Evolutionary conservation across 1,140 invertebrate genomes (phyloP).

Genomic region (Drusus annulatus): DNA sequence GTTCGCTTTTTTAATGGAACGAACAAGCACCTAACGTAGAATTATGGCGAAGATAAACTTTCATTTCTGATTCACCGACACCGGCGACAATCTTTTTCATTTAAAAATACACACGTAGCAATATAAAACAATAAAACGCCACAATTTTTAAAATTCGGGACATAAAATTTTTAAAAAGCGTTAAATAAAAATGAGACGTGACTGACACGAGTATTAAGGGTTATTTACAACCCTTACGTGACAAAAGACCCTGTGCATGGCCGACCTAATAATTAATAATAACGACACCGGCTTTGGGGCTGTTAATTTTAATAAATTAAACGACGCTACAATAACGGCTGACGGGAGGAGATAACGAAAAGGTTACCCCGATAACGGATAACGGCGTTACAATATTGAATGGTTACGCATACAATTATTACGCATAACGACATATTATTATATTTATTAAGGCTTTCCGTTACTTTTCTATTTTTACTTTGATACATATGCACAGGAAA

Average conservation of each 20-base stretch:
- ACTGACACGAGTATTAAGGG: constrained; percentile 58
- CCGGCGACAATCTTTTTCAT: too few relatives aligned
- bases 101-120: too few relatives aligned
- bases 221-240: constrained; percentile 58
- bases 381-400: constrained; percentile 28
- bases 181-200: constrained; percentile 43
- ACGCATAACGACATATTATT: too few relatives aligned
- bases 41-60: too few relatives aligned
- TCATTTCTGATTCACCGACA: too few relatives aligned
- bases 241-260: constrained; percentile 56
- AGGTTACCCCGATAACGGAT: constrained; percentile 33
- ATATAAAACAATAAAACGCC: constrained; percentile 21
- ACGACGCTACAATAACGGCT: constrained; percentile 53
- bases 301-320: constrained; percentile 59
- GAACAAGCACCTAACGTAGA: too few relatives aligned
- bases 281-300: constrained; percentile 4
- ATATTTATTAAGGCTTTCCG: too few relatives aligned
- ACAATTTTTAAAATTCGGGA: constrained; percentile 3
- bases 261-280: constrained; percentile 54
- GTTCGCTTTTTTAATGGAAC: too few relatives aligned
- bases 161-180: constrained; percentile 50
- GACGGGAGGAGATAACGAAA: constrained; percentile 53
- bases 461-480: too few relatives aligned
- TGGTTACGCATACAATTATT: not conserved
- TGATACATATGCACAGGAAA: too few relatives aligned